Evolutionary conservation across 2,113 vertebrate genomes (phyloP).

Genomic region (Cyprinus carpio): DNA sequence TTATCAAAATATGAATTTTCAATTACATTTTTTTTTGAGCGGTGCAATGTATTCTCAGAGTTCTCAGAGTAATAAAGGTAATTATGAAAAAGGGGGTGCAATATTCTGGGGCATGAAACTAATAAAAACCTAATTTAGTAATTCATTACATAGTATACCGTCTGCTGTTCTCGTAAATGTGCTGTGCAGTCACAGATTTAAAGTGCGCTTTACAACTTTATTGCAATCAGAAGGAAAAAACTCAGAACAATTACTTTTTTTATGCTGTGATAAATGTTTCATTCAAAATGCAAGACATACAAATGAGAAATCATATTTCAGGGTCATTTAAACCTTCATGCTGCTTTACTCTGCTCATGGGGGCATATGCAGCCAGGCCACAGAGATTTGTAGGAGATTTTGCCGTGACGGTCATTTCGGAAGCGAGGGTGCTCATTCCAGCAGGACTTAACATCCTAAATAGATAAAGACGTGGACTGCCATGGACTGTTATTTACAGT

Average conservation of each 20-base stretch:
- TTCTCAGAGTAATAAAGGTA: constrained; percentile 37
- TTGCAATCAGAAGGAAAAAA: not conserved
- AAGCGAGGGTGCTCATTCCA: not conserved
- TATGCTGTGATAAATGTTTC: constrained; percentile 32
- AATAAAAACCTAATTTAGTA: constrained; percentile 40
- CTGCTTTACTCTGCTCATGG: not conserved
- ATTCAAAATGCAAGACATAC: constrained; percentile 39
- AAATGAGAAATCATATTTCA: constrained; percentile 48
- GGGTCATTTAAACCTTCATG: constrained; percentile 32
- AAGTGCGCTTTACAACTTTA: constrained; percentile 25
- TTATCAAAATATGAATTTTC: constrained; percentile 42
- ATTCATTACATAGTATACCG: constrained; percentile 23
- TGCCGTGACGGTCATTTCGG: constrained; percentile 30
- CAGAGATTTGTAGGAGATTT: constrained; percentile 33
- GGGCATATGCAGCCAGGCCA: not conserved
- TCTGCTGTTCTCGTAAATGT: constrained; percentile 35
- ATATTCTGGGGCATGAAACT: constrained; percentile 26
- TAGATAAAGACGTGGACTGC: constrained; percentile 8
- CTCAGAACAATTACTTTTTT: constrained; percentile 26
- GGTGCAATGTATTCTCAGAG: not conserved
- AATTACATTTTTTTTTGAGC: constrained; percentile 27
- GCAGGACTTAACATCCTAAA: constrained; percentile 1
- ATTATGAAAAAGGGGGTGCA: constrained; percentile 36
- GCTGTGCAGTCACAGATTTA: constrained; percentile 19
- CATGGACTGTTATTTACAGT: constrained; percentile 6